phyloP scores from a whole-genome alignment of 2,797 vertebrate species.

The Hipposideros larvatus region DNA sequence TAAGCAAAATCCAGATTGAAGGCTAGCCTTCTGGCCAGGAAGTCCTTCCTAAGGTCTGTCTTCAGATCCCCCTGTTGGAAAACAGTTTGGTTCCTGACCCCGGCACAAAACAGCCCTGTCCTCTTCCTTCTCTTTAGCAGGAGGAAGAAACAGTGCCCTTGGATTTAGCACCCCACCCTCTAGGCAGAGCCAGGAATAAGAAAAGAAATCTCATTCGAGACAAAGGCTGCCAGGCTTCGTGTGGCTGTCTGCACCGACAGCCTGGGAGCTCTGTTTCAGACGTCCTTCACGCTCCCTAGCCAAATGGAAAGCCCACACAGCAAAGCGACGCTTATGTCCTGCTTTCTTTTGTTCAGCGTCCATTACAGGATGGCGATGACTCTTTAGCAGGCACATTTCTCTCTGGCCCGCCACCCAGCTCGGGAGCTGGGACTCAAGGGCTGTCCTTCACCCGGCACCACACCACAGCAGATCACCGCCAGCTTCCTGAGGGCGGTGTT shows the following conservation, averaged over 20 bases:
- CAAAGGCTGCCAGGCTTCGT: background rate
- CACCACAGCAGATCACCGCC: constrained; percentile 77
- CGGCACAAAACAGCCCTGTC: background rate
- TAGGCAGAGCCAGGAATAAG: background rate
- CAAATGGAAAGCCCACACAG: background rate
- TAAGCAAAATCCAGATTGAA: background rate
- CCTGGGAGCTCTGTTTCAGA: background rate
- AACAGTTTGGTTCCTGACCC: background rate
- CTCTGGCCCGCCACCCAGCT: constrained; percentile 77
- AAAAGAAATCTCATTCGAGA: background rate
- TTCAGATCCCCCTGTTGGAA: background rate
- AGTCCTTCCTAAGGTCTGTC: background rate
- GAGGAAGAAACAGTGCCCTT: background rate
- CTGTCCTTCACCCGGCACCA: constrained; percentile 78
- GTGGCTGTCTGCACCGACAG: background rate
- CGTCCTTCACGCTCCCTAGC: background rate
- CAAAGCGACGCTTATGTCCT: background rate
- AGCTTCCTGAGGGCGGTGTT: constrained; percentile 83
- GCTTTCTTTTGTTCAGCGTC: constrained; percentile 11
- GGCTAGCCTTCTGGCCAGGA: background rate
- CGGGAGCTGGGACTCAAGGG: constrained; percentile 75
- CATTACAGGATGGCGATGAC: constrained; percentile 37
- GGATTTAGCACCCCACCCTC: background rate
- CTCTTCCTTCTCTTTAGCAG: background rate
- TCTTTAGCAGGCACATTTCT: constrained; percentile 74